Base-by-base conservation (phyloP, 2,113 vertebrate genomes). In the Tetraodon nigroviridis region DNA sequence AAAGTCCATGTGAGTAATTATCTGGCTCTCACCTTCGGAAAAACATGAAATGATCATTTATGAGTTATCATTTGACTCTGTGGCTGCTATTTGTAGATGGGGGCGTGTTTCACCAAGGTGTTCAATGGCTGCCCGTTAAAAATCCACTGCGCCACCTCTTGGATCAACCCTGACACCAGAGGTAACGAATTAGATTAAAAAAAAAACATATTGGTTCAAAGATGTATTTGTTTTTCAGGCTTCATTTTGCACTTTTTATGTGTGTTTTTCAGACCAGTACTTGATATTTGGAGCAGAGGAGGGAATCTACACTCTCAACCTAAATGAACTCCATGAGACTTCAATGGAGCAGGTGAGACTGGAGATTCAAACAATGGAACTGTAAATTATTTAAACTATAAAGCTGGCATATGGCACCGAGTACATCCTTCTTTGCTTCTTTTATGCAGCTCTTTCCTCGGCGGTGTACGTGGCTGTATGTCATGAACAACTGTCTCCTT, bases 151-250 rank as follows among this genome's bases (percentile, higher is more conserved):
- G 97, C 97, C 73, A 94, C 95, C 5, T 98, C 97, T 21, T 99
- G 97, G 97, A 95, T 99, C 89, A 98, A 98, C 83, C 97, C 96
- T 20, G 96, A 99, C 82, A 98, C 96, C 61, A 91, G 95, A 94
- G 97, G 97, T 99, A 27, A 27, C 24, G 24, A 5, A 27, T 27
- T 27, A 27, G 24, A 27, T 27, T 6, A 4, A 6, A 27, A 27
- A 37, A 27, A 37, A 37, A 12, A 2, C 2, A 37, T 37, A 12
- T 11, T 11, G 32, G 32, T 12, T 37, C 12, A 37, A 8, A 4
- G 32, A 11, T 37, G 10, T 37, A 37, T 37, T 37, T 37, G 1
- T 37, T 37, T 11, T 37, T 37, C 32, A 12, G 32, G 32, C 32
- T 37, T 37, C 11, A 2, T 37, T 37, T 37, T 10, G 12, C 32